These are phyloP conservation scores for Temnothorax nylanderi DNA, from an alignment of 1,140 invertebrate species.

Conservation along the genomic window DNA sequence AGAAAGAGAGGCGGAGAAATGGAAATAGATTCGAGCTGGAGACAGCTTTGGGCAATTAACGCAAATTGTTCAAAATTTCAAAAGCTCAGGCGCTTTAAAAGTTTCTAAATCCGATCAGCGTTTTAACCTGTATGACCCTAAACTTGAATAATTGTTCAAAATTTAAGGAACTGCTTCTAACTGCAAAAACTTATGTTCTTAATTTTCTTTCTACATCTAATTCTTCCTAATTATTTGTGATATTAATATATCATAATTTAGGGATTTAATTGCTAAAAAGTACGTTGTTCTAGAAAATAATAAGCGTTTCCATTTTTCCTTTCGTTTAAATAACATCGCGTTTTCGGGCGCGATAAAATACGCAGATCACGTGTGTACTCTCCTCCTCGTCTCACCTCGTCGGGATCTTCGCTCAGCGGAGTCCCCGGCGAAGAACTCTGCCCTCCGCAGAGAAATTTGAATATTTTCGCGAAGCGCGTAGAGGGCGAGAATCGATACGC, in stretches of 20 bases:
- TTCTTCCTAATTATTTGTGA: background rate
- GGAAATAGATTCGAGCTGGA: slow-evolving; percentile 4
- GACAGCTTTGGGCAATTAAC: background rate
- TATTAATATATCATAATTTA: background rate
- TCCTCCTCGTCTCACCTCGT: no score
- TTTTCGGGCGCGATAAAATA: slow-evolving; percentile 27
- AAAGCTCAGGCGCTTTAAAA: background rate
- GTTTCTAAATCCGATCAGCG: background rate
- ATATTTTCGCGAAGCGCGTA: slow-evolving; percentile 41
- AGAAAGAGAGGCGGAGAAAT: background rate
- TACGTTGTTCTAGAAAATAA: background rate
- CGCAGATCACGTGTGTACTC: background rate
- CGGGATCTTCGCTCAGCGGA: slow-evolving; percentile 2
- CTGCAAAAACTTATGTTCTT: background rate
- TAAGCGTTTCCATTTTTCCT: background rate
- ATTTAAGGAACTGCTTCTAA: background rate
- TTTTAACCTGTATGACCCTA: background rate
- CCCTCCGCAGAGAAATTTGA: slow-evolving; percentile 35
- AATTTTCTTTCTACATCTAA: background rate
- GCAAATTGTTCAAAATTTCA: slow-evolving; percentile 41
- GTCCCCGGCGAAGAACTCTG: background rate
- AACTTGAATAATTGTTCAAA: background rate
- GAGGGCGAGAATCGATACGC: slow-evolving; percentile 37
- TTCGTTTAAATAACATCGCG: slow-evolving; percentile 3
- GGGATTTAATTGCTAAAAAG: background rate